Conservation (phyloP, 2,797 vertebrate species). For the Ataeniobius toweri region DNA sequence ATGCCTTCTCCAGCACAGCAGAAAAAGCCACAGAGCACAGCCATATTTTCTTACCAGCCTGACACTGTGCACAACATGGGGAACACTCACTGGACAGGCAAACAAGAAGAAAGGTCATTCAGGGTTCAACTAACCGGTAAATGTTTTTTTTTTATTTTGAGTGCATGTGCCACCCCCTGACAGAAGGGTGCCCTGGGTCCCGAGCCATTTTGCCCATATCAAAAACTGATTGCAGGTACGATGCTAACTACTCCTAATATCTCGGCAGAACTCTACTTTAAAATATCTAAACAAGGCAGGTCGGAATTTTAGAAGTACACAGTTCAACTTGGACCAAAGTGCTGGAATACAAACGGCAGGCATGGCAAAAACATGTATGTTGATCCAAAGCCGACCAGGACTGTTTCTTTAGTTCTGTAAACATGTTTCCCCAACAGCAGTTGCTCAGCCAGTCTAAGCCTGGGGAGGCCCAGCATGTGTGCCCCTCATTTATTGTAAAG, state of each 20-base stretch:
- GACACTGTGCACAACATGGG: not conserved
- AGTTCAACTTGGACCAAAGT: not conserved
- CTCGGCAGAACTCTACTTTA: not conserved
- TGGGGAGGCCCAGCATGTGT: conserved; percentile 3
- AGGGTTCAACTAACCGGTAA: not conserved
- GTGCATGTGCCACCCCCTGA: too few relatives aligned
- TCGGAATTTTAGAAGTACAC: not conserved
- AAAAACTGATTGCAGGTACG: too few relatives aligned
- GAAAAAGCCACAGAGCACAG: not conserved
- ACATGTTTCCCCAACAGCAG: conserved; percentile 3
- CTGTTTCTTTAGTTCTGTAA: conserved; percentile 5
- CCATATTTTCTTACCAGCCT: not conserved
- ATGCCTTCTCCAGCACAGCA: too few relatives aligned
- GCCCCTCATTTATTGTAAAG: conserved; percentile 11
- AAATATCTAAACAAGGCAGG: not conserved
- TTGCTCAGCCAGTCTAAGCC: conserved; percentile 5
- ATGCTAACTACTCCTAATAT: not conserved
- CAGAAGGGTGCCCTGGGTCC: too few relatives aligned
- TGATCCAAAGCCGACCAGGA: not conserved
- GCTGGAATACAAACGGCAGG: not conserved
- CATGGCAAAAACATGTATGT: not conserved
- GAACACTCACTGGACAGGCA: not conserved
- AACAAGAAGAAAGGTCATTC: not conserved
- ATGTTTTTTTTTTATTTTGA: too few relatives aligned
- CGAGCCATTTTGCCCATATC: too few relatives aligned